Percentiles rank a stretch among this genome's conserved stretches.
Evolutionary conservation across 2,888 invertebrate species (phyloP).

Genomic region (Orthosia cruda): DNA sequence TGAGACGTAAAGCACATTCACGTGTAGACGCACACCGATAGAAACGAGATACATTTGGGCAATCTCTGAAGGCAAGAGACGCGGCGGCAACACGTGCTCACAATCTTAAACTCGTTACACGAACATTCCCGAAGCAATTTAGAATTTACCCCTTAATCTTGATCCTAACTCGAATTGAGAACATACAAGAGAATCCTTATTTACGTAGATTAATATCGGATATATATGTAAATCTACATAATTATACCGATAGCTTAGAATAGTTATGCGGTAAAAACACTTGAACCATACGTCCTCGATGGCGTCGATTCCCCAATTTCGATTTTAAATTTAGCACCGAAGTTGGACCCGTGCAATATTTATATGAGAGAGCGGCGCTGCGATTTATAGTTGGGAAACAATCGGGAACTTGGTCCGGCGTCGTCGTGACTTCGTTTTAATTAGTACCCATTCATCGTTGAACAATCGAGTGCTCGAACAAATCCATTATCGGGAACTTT

Average conservation of each 20-base stretch:
- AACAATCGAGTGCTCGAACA: constrained; percentile 90
- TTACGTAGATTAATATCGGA: constrained; percentile 77
- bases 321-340: constrained; percentile 90
- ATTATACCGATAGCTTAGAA: constrained; percentile 55
- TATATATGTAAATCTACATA: constrained; percentile 52
- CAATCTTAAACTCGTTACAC: constrained; percentile 89
- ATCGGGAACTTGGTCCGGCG: constrained; percentile 89
- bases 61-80: constrained; percentile 80
- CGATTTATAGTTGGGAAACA: constrained; percentile 90
- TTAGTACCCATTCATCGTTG: constrained; percentile 91
- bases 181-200: constrained; percentile 73
- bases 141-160: constrained; percentile 84
- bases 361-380: constrained; percentile 86
- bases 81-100: constrained; percentile 84
- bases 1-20: constrained; percentile 74
- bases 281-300: constrained; percentile 72
- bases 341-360: constrained; percentile 88
- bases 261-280: constrained; percentile 69
- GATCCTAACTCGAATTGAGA: constrained; percentile 78
- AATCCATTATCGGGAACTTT: constrained; percentile 91
- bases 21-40: constrained; percentile 71
- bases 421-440: constrained; percentile 91
- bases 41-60: constrained; percentile 82
- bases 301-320: constrained; percentile 82
- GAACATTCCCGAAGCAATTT: constrained; percentile 85